Evolutionary conservation across 2,797 vertebrate species (phyloP), one percentile per base, ranked within the genome.

Genomic region (Melanotaenia parkinsoni): DNA sequence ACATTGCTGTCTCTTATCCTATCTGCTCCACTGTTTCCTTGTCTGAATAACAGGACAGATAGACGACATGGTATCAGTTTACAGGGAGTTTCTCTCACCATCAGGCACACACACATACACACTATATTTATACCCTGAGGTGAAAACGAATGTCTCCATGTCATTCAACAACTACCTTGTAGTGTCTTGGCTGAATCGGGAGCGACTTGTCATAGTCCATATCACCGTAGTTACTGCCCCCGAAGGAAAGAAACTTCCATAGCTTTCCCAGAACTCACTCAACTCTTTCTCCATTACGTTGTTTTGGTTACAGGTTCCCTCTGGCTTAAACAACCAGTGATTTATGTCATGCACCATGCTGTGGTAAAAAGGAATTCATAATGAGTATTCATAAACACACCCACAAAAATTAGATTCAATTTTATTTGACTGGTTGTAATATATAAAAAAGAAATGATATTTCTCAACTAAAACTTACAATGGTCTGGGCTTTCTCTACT

Each of bases 71-170:
- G 82, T 86, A 77, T 93, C 88, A 38, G 4, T 57, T 94, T 91
- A 84, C 90, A 76, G 88, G 90, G 88, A 86, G 82, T 90, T 89
- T 91, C 83, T 88, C 69, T 75, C 79, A 75, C 63, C 63, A 28
- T 58, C 74, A 45, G 10, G 74, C 67, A 79, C 77, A 76, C 68
- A 77, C 76, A 72, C 65, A 77, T 61, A 74, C 72, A 74, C 72
- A 77, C 73, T 83, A 71, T 72, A 79, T 77, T 85, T 77, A 79
- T 83, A 90, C 88, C 86, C 88, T 16, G 70, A 78, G 88, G 91
- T 84, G 77, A 84, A 82, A 77, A 77, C 0, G 2, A 80, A 84
- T 66, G 86, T 86, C 83, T 87, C 69, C 35, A 26, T 83, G 77
- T 91, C 89, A 82, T 82, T 89, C 84, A 87, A 18, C 73, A 63